Percentiles rank a stretch among this genome's conserved stretches.
Conservation (phyloP, 2,113 vertebrate species). For the Muntiacus reevesi region DNA sequence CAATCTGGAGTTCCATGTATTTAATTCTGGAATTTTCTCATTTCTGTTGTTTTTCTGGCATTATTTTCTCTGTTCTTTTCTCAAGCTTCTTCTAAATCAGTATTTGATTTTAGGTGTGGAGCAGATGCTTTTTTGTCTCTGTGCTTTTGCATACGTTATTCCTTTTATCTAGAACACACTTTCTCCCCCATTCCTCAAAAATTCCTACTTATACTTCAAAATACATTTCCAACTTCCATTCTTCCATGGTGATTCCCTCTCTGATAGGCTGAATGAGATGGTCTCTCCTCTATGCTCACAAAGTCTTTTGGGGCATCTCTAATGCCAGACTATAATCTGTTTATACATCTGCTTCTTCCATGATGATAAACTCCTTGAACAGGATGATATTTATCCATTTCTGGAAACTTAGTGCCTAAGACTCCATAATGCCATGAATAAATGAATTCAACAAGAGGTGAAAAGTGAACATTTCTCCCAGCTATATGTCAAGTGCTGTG, state of each 20-base stretch:
- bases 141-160: background rate
- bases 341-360: background rate
- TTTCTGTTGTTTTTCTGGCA: background rate
- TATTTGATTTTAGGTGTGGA: background rate
- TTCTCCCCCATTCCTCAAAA: background rate
- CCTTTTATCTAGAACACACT: background rate
- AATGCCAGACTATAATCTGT: background rate
- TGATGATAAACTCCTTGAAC: background rate
- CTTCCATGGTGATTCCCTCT: background rate
- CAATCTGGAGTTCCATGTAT: background rate
- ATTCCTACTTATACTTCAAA: background rate
- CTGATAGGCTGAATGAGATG: background rate
- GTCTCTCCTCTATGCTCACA: background rate
- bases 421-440: background rate
- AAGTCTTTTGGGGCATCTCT: background rate
- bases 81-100: background rate
- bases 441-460: background rate
- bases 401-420: background rate
- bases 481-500: background rate
- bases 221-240: background rate
- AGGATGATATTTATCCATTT: background rate
- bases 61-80: slow-evolving; percentile 1
- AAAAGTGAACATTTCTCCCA: background rate
- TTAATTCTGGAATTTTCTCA: background rate
- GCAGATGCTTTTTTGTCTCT: background rate